These are phyloP conservation scores for Labeo calbasu DNA, from an alignment of 2,797 vertebrate species.

Conservation along the genomic window DNA sequence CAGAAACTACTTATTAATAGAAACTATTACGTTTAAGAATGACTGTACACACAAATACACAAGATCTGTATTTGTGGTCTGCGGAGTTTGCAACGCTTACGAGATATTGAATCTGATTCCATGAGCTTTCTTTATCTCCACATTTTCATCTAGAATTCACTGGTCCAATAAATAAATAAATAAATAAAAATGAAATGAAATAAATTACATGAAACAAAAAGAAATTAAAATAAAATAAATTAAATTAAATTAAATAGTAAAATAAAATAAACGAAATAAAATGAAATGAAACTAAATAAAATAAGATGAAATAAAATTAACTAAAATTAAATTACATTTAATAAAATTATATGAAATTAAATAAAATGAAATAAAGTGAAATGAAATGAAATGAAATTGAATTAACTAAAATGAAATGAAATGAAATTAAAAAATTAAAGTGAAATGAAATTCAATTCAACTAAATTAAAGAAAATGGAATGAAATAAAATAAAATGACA, in stretches of 20 bases:
- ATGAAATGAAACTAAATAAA: too few relatives aligned
- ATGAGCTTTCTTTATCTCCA: neutral
- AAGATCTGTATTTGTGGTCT: neutral
- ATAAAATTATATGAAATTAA: too few relatives aligned
- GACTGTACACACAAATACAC: neutral
- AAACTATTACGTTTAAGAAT: neutral
- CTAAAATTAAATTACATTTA: too few relatives aligned
- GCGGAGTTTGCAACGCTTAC: neutral
- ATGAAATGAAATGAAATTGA: too few relatives aligned
- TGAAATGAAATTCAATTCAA: too few relatives aligned
- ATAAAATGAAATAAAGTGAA: too few relatives aligned
- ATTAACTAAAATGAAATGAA: too few relatives aligned
- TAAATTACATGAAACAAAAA: neutral
- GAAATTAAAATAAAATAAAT: neutral
- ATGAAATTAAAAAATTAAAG: neutral
- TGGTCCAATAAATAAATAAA: neutral
- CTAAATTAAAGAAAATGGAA: too few relatives aligned
- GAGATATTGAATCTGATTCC: neutral
- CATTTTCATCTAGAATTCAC: neutral
- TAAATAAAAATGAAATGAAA: neutral
- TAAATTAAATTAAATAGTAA: too few relatives aligned
- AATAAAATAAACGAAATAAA: too few relatives aligned
- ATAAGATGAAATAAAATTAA: too few relatives aligned
- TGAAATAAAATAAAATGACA: too few relatives aligned
- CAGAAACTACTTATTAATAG: slow-evolving; percentile 1